phyloP scores from a whole-genome alignment of 2,797 vertebrate species.

The Octomys mimax region DNA sequence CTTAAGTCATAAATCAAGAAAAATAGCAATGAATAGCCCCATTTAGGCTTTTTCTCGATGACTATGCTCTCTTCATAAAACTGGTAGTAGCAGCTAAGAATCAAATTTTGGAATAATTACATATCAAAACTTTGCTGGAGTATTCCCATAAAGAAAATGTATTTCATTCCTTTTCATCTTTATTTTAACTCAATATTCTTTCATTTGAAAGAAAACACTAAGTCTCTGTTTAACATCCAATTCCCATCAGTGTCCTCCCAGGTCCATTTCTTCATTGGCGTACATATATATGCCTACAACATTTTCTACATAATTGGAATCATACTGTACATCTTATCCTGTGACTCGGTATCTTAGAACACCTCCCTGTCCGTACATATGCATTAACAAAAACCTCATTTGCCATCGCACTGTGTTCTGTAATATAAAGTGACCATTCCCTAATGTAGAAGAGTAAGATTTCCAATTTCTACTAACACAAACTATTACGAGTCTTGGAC shows the following conservation, averaged over 20 bases:
- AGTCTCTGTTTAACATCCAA: neutral
- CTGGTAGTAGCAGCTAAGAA: slow-evolving; percentile 28
- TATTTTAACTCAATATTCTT: neutral
- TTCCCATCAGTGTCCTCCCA: neutral
- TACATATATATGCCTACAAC: neutral
- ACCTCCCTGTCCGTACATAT: neutral
- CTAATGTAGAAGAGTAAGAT: neutral
- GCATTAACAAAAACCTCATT: neutral
- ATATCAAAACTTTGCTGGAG: slow-evolving; percentile 35
- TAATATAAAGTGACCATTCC: neutral
- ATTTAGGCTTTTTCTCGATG: slow-evolving; percentile 5
- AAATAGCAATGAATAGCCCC: slow-evolving; percentile 42
- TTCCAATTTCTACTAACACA: neutral
- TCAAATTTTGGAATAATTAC: slow-evolving; percentile 48
- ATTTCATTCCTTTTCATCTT: neutral
- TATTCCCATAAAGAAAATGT: slow-evolving; percentile 32
- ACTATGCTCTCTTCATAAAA: slow-evolving; percentile 48
- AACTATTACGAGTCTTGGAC: neutral
- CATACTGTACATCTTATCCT: neutral
- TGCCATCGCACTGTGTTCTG: neutral
- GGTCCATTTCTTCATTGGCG: neutral
- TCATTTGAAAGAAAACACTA: neutral
- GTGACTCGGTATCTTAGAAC: neutral
- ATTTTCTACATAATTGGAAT: neutral
- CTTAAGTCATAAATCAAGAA: slow-evolving; percentile 46